phyloP scores from a whole-genome alignment of 2,797 vertebrate genomes.

The Lerista edwardsae region DNA sequence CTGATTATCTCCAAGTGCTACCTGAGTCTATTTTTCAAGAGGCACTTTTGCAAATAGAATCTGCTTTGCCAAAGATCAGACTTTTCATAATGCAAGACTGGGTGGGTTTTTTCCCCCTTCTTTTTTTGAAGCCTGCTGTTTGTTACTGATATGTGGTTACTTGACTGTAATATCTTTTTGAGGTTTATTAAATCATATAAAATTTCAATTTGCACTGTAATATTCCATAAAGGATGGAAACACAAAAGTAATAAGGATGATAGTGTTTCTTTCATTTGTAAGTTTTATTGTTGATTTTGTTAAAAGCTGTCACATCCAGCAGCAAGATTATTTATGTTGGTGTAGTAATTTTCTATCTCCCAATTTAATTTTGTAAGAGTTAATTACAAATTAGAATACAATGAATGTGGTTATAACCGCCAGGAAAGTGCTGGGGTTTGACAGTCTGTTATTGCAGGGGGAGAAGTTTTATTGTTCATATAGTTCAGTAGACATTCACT shows the following conservation, averaged over 20 bases:
- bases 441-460: constrained; percentile 38
- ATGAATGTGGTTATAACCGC: constrained; percentile 66
- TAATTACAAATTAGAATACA: constrained; percentile 80
- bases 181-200: constrained; percentile 82
- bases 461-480: constrained; percentile 31
- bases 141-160: constrained; percentile 74
- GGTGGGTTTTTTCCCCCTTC: constrained; percentile 15
- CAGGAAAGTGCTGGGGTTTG: constrained; percentile 60
- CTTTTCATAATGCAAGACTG: constrained; percentile 60
- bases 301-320: constrained; percentile 72
- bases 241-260: constrained; percentile 74
- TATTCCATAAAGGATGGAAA: constrained; percentile 76
- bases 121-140: constrained; percentile 47
- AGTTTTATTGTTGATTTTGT: constrained; percentile 72
- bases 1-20: no score
- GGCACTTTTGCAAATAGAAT: constrained; percentile 50
- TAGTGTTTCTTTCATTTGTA: constrained; percentile 74
- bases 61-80: constrained; percentile 54
- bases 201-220: constrained; percentile 79
- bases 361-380: constrained; percentile 79
- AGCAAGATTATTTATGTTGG: constrained; percentile 75
- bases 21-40: constrained; percentile 54
- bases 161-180: constrained; percentile 77
- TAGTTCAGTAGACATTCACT: background rate
- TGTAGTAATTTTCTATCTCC: constrained; percentile 74